phyloP scores from a whole-genome alignment of 2,797 vertebrate species.

The Tauraco hartlaubi region DNA sequence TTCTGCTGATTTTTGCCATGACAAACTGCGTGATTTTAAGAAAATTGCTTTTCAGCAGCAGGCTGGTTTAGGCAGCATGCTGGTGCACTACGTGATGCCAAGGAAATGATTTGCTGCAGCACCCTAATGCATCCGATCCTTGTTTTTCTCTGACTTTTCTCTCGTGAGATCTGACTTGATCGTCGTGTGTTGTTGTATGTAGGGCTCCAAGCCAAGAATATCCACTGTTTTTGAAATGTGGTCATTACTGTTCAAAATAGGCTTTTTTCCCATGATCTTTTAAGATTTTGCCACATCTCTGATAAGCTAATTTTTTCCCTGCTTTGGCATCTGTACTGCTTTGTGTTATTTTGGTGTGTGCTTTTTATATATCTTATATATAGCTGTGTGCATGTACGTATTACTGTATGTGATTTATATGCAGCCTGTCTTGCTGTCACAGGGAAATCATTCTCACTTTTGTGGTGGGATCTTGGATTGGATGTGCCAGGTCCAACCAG shows the following conservation, averaged over 20 bases:
- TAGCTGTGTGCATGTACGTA: neutral
- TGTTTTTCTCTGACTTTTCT: constrained; percentile 16
- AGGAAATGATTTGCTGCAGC: neutral
- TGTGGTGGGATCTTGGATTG: neutral
- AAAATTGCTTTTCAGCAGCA: neutral
- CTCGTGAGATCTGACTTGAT: neutral
- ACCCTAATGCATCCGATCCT: neutral
- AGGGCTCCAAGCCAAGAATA: constrained; percentile 11
- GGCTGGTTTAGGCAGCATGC: neutral
- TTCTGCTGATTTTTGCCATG: neutral
- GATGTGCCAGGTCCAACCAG: neutral
- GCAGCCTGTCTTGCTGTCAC: neutral
- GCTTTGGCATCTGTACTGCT: neutral
- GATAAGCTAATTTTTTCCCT: constrained; percentile 5
- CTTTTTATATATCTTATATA: neutral
- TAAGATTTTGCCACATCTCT: neutral
- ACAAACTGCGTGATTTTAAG: neutral
- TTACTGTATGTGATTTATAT: neutral
- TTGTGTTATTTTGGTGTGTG: neutral
- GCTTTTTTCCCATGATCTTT: constrained; percentile 27
- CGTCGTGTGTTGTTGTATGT: neutral
- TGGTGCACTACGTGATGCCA: neutral
- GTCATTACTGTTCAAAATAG: constrained; percentile 31
- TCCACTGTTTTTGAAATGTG: constrained; percentile 12
- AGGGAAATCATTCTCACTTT: neutral